Base-by-base conservation (phyloP, 2,888 invertebrate genomes). In the Thyatira batis region DNA sequence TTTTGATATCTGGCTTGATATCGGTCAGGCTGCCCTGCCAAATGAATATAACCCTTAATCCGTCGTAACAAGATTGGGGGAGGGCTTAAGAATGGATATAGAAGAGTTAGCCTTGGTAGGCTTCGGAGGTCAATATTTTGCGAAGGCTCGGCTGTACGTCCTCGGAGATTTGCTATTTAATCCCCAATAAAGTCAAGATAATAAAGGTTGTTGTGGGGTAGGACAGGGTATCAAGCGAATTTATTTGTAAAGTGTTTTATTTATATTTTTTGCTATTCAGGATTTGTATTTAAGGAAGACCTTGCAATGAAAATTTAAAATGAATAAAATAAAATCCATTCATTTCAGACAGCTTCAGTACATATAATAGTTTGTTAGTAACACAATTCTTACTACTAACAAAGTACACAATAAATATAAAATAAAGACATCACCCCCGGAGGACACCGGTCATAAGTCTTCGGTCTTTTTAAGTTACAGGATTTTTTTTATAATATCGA, bases 151-250 rank as follows among this genome's bases (percentile, higher is more conserved):
- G 51, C 50, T 20, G 53, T 52, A 49, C 53, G 56, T 69, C 65
- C 59, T 53, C 28, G 13, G 61, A 65, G 70, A 69, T 70, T 60
- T 45, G 52, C 53, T 59, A 54, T 67, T 64, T 64, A 65, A 63
- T 65, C 60, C 48, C 51, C 58, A 71, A 68, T 71, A 68, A 67
- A 58, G 63, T 64, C 53, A 43, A 61, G 55, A 58, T 57, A 51
- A 53, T 51, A 43, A 53, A 51, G 20, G 45, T 30, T 51, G 27
- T 50, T 50, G 49, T 48, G 6, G 33, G 3, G 17, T 8, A 49
- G 44, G 20, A 48, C 20, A 48, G 10, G 9, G 48, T 48, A 48
- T 17, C 8, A 3, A 39, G 17, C 39, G n/a, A 39, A 39, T 39
- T 39, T 39, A 17, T 39, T 39, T 39, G n/a, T 1, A 33, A 4